Conservation (phyloP, 2,888 invertebrate genomes). For the Trachelus stipa region DNA sequence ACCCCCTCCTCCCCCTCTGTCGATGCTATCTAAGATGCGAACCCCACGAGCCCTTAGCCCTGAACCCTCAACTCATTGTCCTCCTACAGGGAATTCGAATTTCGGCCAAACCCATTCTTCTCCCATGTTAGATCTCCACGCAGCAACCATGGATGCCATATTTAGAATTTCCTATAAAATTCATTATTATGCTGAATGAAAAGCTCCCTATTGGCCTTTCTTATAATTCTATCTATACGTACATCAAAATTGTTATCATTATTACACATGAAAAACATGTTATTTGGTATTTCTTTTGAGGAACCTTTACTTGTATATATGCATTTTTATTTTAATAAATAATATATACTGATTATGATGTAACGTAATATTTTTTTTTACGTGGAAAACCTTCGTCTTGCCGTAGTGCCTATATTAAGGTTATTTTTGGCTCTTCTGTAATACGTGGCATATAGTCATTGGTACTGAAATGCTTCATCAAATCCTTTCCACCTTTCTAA, state of each 20-base stretch:
- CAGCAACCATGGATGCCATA: background rate
- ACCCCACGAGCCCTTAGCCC: constrained; percentile 16
- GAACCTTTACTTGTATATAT: background rate
- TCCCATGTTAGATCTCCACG: background rate
- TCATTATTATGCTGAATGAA: background rate
- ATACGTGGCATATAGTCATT: background rate
- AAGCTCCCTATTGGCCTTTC: background rate
- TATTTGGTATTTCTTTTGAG: background rate
- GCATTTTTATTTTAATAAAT: background rate
- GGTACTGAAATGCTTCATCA: background rate
- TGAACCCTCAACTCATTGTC: background rate
- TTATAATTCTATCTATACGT: background rate
- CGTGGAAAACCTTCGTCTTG: background rate
- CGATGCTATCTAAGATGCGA: constrained; percentile 51
- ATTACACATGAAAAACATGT: background rate
- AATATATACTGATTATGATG: background rate
- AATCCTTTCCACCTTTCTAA: background rate
- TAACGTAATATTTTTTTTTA: background rate
- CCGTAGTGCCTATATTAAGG: background rate
- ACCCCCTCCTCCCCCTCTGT: constrained; percentile 27
- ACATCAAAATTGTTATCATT: background rate
- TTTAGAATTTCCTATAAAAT: background rate
- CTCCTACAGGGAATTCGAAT: background rate
- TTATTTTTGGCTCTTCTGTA: background rate
- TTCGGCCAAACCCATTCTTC: constrained; percentile 6